Evolutionary conservation across 2,113 vertebrate species (phyloP), one percentile per base, ranked within the genome.

Genomic region (Otolemur garnettii): DNA sequence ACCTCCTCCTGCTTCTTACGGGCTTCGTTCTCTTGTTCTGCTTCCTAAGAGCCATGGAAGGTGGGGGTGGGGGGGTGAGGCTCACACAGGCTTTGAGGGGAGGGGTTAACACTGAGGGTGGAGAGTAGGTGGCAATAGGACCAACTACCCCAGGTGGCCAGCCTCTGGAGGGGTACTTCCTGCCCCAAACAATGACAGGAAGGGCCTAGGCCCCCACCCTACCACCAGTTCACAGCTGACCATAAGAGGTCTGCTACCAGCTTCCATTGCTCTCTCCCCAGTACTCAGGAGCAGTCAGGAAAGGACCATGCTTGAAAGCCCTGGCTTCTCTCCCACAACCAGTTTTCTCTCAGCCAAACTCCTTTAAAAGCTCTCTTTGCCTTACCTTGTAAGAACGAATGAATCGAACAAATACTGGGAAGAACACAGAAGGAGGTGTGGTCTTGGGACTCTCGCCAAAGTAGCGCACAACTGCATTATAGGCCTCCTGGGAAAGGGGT

Each of bases 361-460:
- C 53, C 45, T 85, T 71, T 62, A 80, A 80, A 72, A 64, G 26
- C 66, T 64, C 35, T 88, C 38, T 85, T 35, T 68, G 45, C 42
- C 97, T 98, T 98, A 99, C 99, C 99, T 99, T 99, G 98, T 99
- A 99, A 50, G 99, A 99, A 97, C 98, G 99, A 98, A 99, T 99
- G 98, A 99, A 99, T 21, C 99, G 99, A 85, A 99, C 99, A 72
- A 99, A 99, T 91, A 99, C 99, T 0, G 99, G 99, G 98, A 99
- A 99, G 98, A 99, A 99, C 50, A 99, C 99, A 0, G 99, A 99
- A 1, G 99, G 99, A 2, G 99, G 99, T 38, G 99, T 99, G 0
- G 99, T 99, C 98, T 99, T 99, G 97, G 99, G 98, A 93, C 99
- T 99, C 98, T 99, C 99, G 0, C 99, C 99, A 0, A 99, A 99